phyloP scores from a whole-genome alignment of 2,797 vertebrate genomes.

The Gallinago nigripennis region DNA sequence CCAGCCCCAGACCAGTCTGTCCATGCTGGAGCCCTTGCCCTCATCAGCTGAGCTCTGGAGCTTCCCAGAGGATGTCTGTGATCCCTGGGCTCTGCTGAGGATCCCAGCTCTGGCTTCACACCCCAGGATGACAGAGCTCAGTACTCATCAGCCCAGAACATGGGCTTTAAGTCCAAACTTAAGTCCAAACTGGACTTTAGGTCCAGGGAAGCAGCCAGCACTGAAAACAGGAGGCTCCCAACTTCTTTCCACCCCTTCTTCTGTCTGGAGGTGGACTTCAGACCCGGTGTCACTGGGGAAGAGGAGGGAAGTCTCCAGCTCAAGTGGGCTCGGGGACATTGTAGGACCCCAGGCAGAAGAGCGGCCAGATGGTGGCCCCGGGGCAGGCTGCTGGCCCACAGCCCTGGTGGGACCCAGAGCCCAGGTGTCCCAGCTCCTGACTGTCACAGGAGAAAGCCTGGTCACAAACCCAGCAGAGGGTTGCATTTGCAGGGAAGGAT shows the following conservation, averaged over 20 bases:
- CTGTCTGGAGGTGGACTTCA: not conserved
- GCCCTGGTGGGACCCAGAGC: not conserved
- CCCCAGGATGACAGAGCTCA: not conserved
- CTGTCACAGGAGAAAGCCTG: not conserved
- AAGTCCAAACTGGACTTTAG: too few species aligned
- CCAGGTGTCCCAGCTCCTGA: not conserved
- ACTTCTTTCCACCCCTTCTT: not conserved
- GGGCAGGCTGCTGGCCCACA: not conserved
- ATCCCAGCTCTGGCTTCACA: not conserved
- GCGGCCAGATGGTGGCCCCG: rapidly evolving
- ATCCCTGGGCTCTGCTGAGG: not conserved
- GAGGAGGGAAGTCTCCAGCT: not conserved
- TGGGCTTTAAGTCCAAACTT: not conserved
- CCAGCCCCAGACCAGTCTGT: not conserved
- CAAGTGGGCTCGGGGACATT: not conserved
- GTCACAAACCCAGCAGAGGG: not conserved
- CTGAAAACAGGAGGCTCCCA: not conserved
- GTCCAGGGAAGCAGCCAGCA: not conserved
- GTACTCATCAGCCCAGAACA: not conserved
- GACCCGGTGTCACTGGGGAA: not conserved
- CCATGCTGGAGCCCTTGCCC: not conserved
- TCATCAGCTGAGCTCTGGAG: not conserved
- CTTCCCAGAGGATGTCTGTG: not conserved
- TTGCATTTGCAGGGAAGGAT: not conserved
- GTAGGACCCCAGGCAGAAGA: not conserved